Conservation (phyloP, 2,888 invertebrate genomes). For the Minunthozetes semirufus region DNA sequence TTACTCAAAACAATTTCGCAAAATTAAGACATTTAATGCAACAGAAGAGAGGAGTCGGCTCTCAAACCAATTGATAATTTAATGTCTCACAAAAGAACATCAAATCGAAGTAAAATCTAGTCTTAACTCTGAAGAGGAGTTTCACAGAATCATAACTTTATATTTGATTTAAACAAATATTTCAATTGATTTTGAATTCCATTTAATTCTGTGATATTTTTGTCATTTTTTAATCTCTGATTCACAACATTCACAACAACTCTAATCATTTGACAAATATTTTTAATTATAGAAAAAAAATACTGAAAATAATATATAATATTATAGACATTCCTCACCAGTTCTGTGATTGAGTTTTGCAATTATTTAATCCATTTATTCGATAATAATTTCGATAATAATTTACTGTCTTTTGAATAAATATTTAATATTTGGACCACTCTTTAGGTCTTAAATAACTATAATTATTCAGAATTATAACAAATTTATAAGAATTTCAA, state of each 20-base stretch:
- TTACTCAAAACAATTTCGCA: conserved; percentile 80
- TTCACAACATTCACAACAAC: neutral
- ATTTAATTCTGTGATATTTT: conserved; percentile 10
- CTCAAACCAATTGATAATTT: neutral
- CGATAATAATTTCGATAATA: neutral
- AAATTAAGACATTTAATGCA: conserved; percentile 57
- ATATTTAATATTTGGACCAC: neutral
- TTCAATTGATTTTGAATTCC: neutral
- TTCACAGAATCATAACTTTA: neutral
- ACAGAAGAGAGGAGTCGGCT: conserved; percentile 26
- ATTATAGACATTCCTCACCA: neutral
- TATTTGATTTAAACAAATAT: neutral
- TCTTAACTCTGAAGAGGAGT: neutral
- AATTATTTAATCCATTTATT: neutral
- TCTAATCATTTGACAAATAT: conserved; percentile 1
- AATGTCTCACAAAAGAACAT: neutral
- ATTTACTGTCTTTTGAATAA: neutral
- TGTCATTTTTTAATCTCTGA: neutral
- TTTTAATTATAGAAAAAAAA: neutral
- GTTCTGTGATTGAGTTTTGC: neutral
- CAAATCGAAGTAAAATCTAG: conserved; percentile 6
- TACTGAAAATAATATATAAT: neutral
- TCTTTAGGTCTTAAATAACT: neutral
- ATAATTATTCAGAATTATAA: neutral
- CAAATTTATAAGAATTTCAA: neutral